phyloP scores from a whole-genome alignment of 2,888 invertebrate species.

The Tipula unca region DNA sequence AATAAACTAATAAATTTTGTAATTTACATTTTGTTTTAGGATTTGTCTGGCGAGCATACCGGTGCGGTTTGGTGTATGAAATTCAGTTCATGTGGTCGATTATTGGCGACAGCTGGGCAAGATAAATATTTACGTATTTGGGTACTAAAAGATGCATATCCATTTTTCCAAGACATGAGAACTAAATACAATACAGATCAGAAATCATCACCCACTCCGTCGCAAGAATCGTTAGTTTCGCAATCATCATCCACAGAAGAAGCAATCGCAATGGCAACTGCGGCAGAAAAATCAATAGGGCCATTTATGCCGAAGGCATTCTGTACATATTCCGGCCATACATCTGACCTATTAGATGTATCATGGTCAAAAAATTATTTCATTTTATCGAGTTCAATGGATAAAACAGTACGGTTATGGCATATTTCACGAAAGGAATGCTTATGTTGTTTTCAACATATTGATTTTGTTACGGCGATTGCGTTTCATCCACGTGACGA shows the following conservation, averaged over 20 bases:
- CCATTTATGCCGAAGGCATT: slow-evolving; percentile 86
- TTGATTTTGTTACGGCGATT: slow-evolving; percentile 98
- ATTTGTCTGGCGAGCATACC: slow-evolving; percentile 72
- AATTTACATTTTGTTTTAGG: slow-evolving; percentile 39
- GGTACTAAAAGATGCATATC: slow-evolving; percentile 84
- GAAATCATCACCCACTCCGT: slow-evolving; percentile 86
- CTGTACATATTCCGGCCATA: slow-evolving; percentile 89
- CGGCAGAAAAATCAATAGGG: slow-evolving; percentile 52
- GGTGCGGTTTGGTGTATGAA: slow-evolving; percentile 99
- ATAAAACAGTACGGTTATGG: slow-evolving; percentile 96
- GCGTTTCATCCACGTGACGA: slow-evolving; percentile 94
- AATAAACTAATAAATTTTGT: not conserved
- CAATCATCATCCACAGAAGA: slow-evolving; percentile 62
- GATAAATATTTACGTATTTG: slow-evolving; percentile 90
- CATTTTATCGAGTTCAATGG: slow-evolving; percentile 95
- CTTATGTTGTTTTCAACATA: slow-evolving; percentile 97
- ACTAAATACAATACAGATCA: slow-evolving; percentile 86
- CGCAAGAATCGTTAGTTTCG: slow-evolving; percentile 82
- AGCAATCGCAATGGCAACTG: slow-evolving; percentile 48
- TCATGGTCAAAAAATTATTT: slow-evolving; percentile 99
- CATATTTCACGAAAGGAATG: slow-evolving; percentile 96
- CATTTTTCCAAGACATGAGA: slow-evolving; percentile 92
- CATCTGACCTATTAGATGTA: slow-evolving; percentile 91
- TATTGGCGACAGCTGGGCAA: slow-evolving; percentile 95
- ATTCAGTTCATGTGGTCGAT: slow-evolving; percentile 89